phyloP scores from a whole-genome alignment of 2,888 invertebrate genomes.

The Entomobrya proxima region DNA sequence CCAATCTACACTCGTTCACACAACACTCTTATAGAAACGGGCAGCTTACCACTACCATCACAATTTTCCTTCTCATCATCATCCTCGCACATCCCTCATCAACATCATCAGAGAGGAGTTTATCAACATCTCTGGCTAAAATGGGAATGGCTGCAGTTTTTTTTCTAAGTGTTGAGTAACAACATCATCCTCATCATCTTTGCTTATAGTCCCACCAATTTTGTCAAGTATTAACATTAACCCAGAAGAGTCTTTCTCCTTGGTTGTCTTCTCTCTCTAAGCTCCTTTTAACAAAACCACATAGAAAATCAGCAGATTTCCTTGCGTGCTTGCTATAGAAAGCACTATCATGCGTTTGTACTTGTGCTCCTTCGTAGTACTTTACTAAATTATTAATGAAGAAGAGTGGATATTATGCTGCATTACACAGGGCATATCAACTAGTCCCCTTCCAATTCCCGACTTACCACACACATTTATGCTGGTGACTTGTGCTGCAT shows the following conservation, averaged over 20 bases:
- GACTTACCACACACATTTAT: no score
- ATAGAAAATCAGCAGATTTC: constrained; percentile 52
- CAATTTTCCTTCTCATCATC: constrained; percentile 48
- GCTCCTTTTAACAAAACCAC: constrained; percentile 38
- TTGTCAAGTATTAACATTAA: constrained; percentile 52
- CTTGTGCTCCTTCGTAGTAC: not conserved
- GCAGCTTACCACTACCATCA: not conserved
- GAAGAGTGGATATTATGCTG: constrained; percentile 2
- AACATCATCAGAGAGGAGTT: constrained; percentile 46
- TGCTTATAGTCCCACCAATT: not conserved
- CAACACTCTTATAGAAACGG: not conserved
- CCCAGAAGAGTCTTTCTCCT: constrained; percentile 43
- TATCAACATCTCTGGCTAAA: constrained; percentile 36
- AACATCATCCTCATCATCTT: constrained; percentile 30
- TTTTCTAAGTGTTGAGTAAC: constrained; percentile 39
- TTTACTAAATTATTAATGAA: constrained; percentile 43
- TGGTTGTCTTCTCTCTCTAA: constrained; percentile 29
- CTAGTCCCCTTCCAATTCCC: not conserved
- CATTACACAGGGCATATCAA: not conserved
- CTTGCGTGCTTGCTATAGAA: not conserved
- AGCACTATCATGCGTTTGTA: not conserved
- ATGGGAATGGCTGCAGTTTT: constrained; percentile 3
- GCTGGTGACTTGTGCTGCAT: constrained; percentile 14
- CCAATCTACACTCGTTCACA: not conserved
- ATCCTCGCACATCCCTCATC: not conserved